A percentile compares a stretch with the other conserved stretches of the same genome.
These are phyloP conservation scores for Mesoclemmys tuberculata DNA, from an alignment of 2,113 vertebrate genomes.

Conservation along the genomic window DNA sequence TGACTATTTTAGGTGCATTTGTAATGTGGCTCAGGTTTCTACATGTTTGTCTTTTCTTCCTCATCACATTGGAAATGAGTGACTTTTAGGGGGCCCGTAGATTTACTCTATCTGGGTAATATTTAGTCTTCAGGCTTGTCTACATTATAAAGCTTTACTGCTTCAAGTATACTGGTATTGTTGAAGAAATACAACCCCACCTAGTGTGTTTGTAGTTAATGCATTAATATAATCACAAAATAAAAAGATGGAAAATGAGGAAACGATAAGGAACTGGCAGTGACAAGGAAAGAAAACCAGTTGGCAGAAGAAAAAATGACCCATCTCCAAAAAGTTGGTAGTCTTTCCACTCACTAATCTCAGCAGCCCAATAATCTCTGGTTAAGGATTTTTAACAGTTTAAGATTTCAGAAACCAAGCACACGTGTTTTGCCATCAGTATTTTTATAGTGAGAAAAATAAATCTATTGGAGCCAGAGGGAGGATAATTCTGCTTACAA, in stretches of 20 bases:
- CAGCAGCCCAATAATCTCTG: neutral
- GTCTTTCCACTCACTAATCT: neutral
- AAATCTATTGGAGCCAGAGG: neutral
- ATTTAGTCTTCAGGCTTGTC: neutral
- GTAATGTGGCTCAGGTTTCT: neutral
- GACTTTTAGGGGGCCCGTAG: neutral
- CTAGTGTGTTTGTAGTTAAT: neutral
- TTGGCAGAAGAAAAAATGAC: neutral
- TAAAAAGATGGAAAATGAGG: neutral
- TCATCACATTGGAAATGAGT: neutral
- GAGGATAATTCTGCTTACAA: neutral
- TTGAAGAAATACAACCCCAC: neutral
- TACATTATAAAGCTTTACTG: neutral
- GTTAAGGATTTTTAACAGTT: neutral
- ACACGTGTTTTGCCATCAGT: neutral
- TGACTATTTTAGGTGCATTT: neutral
- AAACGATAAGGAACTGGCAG: neutral
- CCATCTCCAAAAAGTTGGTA: neutral
- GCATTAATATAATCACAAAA: constrained; percentile 33
- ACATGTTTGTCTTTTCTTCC: neutral
- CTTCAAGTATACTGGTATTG: neutral
- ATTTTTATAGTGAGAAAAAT: neutral
- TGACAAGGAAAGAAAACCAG: neutral
- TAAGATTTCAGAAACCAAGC: neutral
- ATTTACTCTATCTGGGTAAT: neutral